phyloP scores from a whole-genome alignment of 1,140 invertebrate genomes.

The Drosophila takahashii region DNA sequence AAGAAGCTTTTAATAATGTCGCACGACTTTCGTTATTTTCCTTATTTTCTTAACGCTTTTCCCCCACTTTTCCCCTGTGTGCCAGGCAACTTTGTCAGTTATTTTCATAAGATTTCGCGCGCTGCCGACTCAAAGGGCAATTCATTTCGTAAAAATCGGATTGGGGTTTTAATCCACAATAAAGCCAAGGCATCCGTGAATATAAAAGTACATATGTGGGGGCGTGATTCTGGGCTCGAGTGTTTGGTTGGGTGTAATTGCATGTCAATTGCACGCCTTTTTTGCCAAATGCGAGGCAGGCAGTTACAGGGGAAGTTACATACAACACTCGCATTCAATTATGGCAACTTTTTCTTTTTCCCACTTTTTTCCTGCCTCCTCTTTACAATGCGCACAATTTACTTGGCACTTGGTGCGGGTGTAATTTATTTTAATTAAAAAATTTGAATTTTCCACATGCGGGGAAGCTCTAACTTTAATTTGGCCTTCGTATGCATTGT shows the following conservation, averaged over 20 bases:
- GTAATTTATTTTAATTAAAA: slow-evolving; percentile 62
- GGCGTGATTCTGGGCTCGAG: slow-evolving; percentile 7
- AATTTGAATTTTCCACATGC: slow-evolving; percentile 31
- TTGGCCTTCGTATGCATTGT: slow-evolving; percentile 4
- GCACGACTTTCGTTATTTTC: slow-evolving; percentile 53
- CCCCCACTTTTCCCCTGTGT: neutral
- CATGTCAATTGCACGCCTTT: slow-evolving; percentile 76
- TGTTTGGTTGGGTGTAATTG: slow-evolving; percentile 60
- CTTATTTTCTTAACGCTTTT: slow-evolving; percentile 26
- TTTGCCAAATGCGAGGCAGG: slow-evolving; percentile 21
- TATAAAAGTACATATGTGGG: slow-evolving; percentile 2
- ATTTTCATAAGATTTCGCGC: slow-evolving; percentile 76
- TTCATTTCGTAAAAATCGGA: slow-evolving; percentile 55
- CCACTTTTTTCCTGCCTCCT: slow-evolving; percentile 7
- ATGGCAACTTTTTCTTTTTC: slow-evolving; percentile 54
- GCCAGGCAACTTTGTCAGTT: slow-evolving; percentile 54
- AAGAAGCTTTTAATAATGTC: slow-evolving; percentile 69
- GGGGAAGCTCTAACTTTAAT: slow-evolving; percentile 18
- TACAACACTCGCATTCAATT: slow-evolving; percentile 58
- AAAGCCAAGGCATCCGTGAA: slow-evolving; percentile 21
- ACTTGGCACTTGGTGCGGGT: slow-evolving; percentile 12
- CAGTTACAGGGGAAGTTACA: slow-evolving; percentile 8
- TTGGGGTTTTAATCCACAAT: slow-evolving; percentile 58
- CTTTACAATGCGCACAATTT: slow-evolving; percentile 18
- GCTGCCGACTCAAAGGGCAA: slow-evolving; percentile 47